These are phyloP conservation scores for Semotilus atromaculatus DNA, from an alignment of 2,797 vertebrate species.

Conservation along the genomic window DNA sequence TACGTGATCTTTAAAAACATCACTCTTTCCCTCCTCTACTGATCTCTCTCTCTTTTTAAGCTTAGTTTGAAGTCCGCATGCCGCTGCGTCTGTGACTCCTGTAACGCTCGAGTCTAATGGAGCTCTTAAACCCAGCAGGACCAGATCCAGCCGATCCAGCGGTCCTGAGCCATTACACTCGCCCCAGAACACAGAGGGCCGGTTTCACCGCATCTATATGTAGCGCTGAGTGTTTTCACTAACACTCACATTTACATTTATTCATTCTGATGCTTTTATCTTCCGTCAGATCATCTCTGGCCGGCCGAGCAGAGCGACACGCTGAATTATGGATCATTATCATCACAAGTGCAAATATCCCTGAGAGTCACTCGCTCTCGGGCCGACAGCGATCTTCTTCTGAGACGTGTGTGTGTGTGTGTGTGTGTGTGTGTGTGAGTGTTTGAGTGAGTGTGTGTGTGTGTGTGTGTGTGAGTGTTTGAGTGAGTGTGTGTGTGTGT, in stretches of 20 bases:
- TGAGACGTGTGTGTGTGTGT: too few relatives aligned
- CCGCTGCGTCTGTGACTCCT: not conserved
- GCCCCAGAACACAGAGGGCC: too few relatives aligned
- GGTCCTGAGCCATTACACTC: not conserved
- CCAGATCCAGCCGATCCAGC: too few relatives aligned
- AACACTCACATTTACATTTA: constrained; percentile 8
- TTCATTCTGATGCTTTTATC: constrained; percentile 7
- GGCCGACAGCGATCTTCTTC: too few relatives aligned
- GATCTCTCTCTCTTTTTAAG: not conserved
- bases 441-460: too few relatives aligned
- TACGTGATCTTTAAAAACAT: too few relatives aligned
- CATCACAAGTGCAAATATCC: not conserved
- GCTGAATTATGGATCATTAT: constrained; percentile 11
- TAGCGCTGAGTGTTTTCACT: not conserved
- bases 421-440: too few relatives aligned
- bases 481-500: too few relatives aligned
- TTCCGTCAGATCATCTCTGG: too few relatives aligned
- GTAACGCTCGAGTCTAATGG: not conserved
- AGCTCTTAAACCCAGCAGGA: not conserved
- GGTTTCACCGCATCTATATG: not conserved
- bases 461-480: too few relatives aligned
- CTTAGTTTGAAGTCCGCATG: too few relatives aligned
- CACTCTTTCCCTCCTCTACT: too few relatives aligned
- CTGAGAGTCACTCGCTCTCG: not conserved
- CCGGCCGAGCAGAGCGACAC: not conserved